Evolutionary conservation across 2,888 invertebrate species (phyloP).

Genomic region (Tetragonisca angustula): DNA sequence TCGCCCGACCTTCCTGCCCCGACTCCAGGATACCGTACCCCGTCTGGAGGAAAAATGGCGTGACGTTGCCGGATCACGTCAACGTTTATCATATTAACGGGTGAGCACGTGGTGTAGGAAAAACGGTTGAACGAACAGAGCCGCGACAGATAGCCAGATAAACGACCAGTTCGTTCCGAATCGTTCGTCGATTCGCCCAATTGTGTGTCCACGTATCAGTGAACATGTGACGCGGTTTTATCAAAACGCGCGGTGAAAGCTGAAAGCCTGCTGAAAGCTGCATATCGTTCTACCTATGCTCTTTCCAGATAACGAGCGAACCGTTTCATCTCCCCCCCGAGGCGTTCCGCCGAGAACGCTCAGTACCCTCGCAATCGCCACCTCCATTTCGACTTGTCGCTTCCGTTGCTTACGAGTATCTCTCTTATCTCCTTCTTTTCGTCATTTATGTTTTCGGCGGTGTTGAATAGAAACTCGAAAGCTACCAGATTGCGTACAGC

Average conservation of each 20-base stretch:
- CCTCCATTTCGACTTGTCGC: slow-evolving; percentile 11
- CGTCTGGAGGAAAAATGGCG: slow-evolving; percentile 80
- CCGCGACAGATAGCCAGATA: slow-evolving; percentile 35
- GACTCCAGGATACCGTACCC: slow-evolving; percentile 81
- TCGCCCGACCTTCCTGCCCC: slow-evolving; percentile 84
- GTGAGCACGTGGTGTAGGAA: slow-evolving; percentile 68
- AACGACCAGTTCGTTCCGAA: slow-evolving; percentile 31
- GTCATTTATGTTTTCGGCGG: background rate
- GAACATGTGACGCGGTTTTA: slow-evolving; percentile 16
- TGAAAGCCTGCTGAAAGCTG: slow-evolving; percentile 17
- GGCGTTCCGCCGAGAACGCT: slow-evolving; percentile 14
- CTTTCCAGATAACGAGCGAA: slow-evolving; percentile 44
- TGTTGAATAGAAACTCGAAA: background rate
- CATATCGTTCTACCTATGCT: slow-evolving; percentile 21
- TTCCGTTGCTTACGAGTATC: background rate
- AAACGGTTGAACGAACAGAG: slow-evolving; percentile 41
- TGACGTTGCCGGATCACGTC: slow-evolving; percentile 78
- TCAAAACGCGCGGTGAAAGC: background rate
- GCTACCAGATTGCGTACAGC: no score
- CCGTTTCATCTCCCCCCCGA: slow-evolving; percentile 44
- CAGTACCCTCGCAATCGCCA: background rate
- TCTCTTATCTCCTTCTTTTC: background rate
- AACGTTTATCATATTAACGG: slow-evolving; percentile 81
- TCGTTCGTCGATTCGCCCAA: slow-evolving; percentile 35
- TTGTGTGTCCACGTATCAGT: slow-evolving; percentile 27